Evolutionary conservation across 2,888 invertebrate species (phyloP).

Genomic region (Pandemis cinnamomeana): DNA sequence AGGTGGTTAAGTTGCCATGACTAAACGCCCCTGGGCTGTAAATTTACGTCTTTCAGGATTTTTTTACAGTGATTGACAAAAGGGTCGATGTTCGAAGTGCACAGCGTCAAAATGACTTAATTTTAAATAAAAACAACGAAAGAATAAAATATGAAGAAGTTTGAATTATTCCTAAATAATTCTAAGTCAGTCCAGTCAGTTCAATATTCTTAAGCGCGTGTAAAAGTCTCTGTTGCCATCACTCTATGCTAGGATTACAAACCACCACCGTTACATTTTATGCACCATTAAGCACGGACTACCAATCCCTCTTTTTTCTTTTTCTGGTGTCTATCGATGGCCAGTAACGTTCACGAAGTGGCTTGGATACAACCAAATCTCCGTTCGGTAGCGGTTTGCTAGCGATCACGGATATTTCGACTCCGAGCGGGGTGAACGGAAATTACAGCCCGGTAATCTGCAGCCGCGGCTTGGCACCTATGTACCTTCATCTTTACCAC

Average conservation of each 20-base stretch:
- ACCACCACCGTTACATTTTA: background rate
- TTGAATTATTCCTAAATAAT: too few relatives aligned
- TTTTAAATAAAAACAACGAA: too few relatives aligned
- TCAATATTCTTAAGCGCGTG: background rate
- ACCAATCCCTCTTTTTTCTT: background rate
- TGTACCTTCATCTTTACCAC: background rate
- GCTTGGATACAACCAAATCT: constrained; percentile 1
- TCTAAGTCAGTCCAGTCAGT: background rate
- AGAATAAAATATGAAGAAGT: too few relatives aligned
- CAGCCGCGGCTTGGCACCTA: background rate
- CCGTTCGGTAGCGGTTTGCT: background rate
- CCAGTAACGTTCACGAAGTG: background rate
- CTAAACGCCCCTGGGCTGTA: too few relatives aligned
- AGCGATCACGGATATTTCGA: constrained; percentile 12
- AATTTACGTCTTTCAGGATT: too few relatives aligned
- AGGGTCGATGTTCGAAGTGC: too few relatives aligned
- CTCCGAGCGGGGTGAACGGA: constrained; percentile 12
- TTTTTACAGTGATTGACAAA: too few relatives aligned
- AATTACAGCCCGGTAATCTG: constrained; percentile 17
- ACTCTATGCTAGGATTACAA: background rate
- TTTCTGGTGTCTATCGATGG: background rate
- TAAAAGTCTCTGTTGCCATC: background rate
- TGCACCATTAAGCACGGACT: background rate
- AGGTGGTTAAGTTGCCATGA: too few relatives aligned
- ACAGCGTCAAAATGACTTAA: too few relatives aligned